These are phyloP conservation scores for Acanthoscelides obtectus DNA, from an alignment of 2,888 invertebrate genomes.

Conservation along the genomic window DNA sequence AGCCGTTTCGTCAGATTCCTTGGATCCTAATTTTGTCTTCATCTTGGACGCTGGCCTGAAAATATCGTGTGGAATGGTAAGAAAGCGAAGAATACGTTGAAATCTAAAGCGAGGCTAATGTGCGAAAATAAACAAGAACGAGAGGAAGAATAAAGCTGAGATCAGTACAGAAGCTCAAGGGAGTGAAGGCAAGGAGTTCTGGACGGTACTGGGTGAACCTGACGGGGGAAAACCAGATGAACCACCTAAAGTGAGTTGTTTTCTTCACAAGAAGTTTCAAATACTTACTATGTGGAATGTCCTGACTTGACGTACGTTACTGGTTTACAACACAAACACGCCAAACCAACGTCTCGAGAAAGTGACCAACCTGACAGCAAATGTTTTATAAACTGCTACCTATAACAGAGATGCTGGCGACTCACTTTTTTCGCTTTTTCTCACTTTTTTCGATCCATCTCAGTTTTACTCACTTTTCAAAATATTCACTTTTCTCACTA, in stretches of 20 bases:
- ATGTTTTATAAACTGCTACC: too few species aligned
- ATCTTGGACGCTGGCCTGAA: constrained; percentile 81
- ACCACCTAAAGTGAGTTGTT: constrained; percentile 46
- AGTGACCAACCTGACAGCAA: too few species aligned
- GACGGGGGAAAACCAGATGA: constrained; percentile 52
- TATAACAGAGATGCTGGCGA: too few species aligned
- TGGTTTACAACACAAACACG: too few species aligned
- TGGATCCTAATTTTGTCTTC: constrained; percentile 91
- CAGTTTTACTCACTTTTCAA: too few species aligned
- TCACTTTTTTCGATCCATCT: too few species aligned
- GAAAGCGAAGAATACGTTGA: constrained; percentile 80
- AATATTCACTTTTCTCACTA: too few species aligned
- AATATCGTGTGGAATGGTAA: constrained; percentile 90
- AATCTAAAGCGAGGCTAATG: constrained; percentile 84
- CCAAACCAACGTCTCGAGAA: too few species aligned
- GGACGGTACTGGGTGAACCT: constrained; percentile 63
- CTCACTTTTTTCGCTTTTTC: too few species aligned
- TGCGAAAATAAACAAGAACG: constrained; percentile 99
- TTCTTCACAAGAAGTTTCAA: too few species aligned
- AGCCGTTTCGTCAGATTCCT: constrained; percentile 59
- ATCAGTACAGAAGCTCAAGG: constrained; percentile 79
- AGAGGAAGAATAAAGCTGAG: constrained; percentile 92
- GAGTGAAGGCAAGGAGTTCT: constrained; percentile 80
- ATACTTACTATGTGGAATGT: too few species aligned
- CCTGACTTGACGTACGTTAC: too few species aligned